Conservation (phyloP, 2,113 vertebrate genomes). For the Hippocampus comes region DNA sequence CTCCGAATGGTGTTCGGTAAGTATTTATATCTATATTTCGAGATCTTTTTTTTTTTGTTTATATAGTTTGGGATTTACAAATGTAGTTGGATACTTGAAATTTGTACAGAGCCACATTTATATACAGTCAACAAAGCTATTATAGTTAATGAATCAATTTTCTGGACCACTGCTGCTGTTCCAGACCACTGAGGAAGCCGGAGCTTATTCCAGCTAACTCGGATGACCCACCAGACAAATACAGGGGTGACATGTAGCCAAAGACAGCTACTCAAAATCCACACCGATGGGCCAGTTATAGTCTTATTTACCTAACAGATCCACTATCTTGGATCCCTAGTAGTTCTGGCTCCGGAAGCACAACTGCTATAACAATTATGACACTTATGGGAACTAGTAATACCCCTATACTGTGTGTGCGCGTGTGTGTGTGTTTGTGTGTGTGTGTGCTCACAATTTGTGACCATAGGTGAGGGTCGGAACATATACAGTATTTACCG, state of each 20-base stretch:
- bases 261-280: too few relatives aligned
- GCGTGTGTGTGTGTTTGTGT: too few relatives aligned
- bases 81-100: not conserved
- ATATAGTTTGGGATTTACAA: not conserved
- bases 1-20: slow-evolving; percentile 92
- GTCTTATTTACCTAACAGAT: not conserved
- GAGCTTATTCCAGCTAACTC: too few relatives aligned
- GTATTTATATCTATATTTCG: slow-evolving; percentile 31
- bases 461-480: too few relatives aligned
- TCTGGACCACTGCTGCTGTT: not conserved
- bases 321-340: too few relatives aligned
- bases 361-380: not conserved
- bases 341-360: not conserved
- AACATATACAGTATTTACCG: too few relatives aligned
- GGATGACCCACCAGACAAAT: too few relatives aligned
- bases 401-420: too few relatives aligned
- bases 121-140: not conserved
- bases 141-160: not conserved
- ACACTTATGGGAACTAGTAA: too few relatives aligned
- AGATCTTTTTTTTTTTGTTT: not conserved
- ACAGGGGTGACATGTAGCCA: too few relatives aligned
- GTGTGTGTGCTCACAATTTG: too few relatives aligned
- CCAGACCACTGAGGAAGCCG: not conserved
- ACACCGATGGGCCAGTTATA: too few relatives aligned
- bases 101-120: not conserved